These are phyloP conservation scores for Phrynocephalus guinanensis DNA, from an alignment of 2,797 vertebrate genomes.

Conservation along the genomic window DNA sequence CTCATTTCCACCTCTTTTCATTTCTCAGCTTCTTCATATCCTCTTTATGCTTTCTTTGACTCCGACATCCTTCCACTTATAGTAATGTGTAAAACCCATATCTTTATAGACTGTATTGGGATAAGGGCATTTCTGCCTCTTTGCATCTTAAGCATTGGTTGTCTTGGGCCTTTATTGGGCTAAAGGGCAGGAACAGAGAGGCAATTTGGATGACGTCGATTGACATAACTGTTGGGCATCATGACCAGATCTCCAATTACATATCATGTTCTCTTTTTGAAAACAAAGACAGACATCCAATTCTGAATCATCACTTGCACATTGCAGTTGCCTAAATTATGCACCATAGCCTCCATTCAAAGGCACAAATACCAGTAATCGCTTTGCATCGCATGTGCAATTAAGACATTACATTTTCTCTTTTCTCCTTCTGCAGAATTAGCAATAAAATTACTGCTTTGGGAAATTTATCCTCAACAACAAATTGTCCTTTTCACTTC, in stretches of 20 bases:
- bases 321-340: conserved; percentile 8
- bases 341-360: conserved; percentile 1
- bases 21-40: background rate
- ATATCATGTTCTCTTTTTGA: background rate
- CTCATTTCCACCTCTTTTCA: conserved; percentile 14
- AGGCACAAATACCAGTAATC: background rate
- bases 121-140: background rate
- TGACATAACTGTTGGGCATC: background rate
- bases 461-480: too few species aligned
- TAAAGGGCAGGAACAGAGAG: background rate
- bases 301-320: conserved; percentile 2
- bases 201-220: background rate
- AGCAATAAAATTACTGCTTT: background rate
- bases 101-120: background rate
- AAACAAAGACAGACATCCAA: background rate
- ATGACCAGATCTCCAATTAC: background rate
- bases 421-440: background rate
- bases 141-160: background rate
- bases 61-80: background rate
- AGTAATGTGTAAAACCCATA: background rate
- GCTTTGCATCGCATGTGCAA: background rate
- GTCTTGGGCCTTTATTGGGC: background rate
- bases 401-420: background rate
- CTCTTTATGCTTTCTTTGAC: background rate
- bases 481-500: background rate